These are phyloP conservation scores for Metridium senile DNA, from an alignment of 92 coral and sea anemone genomes.

Conservation along the genomic window DNA sequence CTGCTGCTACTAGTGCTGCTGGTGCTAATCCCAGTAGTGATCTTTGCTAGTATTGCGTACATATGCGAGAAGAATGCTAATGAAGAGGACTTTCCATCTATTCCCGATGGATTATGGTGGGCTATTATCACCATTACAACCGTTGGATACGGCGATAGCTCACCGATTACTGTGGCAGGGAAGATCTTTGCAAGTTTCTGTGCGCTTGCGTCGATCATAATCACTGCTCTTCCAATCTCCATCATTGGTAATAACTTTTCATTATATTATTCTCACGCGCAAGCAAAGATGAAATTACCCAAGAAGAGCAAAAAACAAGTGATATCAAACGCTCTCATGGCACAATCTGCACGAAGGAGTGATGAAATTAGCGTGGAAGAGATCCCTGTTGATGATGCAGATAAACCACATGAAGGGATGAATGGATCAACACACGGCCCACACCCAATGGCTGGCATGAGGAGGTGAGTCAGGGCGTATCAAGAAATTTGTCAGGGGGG, in stretches of 20 bases:
- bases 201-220: conserved; percentile 86
- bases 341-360: conserved; percentile 75
- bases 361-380: conserved; percentile 65
- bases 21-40: conserved; percentile 86
- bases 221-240: conserved; percentile 98
- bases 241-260: conserved; percentile 97
- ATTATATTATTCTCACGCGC: conserved; percentile 96
- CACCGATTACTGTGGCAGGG: conserved; percentile 67
- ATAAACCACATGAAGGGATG: conserved; percentile 24
- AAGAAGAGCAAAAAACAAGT: conserved; percentile 82
- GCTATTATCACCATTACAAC: conserved; percentile 95
- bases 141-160: conserved; percentile 93
- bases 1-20: conserved; percentile 73
- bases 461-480: conserved; percentile 61
- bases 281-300: conserved; percentile 95
- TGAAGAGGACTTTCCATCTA: conserved; percentile 64
- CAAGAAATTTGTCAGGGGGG: too few relatives aligned
- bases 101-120: conserved; percentile 96
- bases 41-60: conserved; percentile 86
- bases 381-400: conserved; percentile 15
- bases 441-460: conserved; percentile 17
- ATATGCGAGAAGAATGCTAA: conserved; percentile 52
- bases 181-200: conserved; percentile 83
- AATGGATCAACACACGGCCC: conserved; percentile 33
- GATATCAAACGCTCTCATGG: conserved; percentile 71